phyloP scores from a whole-genome alignment of 2,797 vertebrate genomes.

The Lagocephalus sceleratus region DNA sequence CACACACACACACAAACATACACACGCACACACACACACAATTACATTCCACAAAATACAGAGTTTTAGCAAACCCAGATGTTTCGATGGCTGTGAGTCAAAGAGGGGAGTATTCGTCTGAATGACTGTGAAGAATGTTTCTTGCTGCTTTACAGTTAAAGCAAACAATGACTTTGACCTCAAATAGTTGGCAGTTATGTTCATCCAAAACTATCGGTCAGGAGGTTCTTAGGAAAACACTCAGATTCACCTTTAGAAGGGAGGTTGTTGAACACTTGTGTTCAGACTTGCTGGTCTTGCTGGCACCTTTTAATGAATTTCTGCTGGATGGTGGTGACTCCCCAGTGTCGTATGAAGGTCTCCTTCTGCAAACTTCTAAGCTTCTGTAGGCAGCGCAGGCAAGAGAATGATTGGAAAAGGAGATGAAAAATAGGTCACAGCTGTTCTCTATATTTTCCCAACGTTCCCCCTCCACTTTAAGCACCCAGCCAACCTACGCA shows the following conservation, averaged over 20 bases:
- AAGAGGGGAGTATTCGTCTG: conserved; percentile 9
- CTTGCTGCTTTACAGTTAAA: conserved; percentile 14
- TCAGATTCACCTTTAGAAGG: neutral
- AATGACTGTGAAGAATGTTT: neutral
- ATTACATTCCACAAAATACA: conserved; percentile 25
- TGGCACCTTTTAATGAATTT: conserved; percentile 27
- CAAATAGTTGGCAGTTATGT: conserved; percentile 16
- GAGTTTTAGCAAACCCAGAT: conserved; percentile 46
- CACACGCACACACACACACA: conserved; percentile 7
- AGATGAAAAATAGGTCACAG: conserved; percentile 68
- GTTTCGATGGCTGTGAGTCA: conserved; percentile 28
- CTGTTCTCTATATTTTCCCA: conserved; percentile 58
- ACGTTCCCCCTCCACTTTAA: conserved; percentile 21
- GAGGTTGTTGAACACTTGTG: too few relatives aligned
- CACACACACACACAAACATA: conserved; percentile 10
- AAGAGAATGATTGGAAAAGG: conserved; percentile 37
- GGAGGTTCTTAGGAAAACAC: neutral
- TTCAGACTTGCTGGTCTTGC: conserved; percentile 14
- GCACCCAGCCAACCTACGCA: conserved; percentile 33
- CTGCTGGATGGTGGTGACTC: conserved; percentile 11
- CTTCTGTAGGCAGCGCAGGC: conserved; percentile 9
- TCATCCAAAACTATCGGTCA: conserved; percentile 1
- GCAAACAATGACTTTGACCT: conserved; percentile 25
- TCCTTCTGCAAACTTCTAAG: conserved; percentile 34
- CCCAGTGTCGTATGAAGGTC: conserved; percentile 17